A percentile compares a stretch with the other conserved stretches of the same genome.
Conservation (phyloP, 2,888 invertebrate genomes). For the Orchestes rusci region DNA sequence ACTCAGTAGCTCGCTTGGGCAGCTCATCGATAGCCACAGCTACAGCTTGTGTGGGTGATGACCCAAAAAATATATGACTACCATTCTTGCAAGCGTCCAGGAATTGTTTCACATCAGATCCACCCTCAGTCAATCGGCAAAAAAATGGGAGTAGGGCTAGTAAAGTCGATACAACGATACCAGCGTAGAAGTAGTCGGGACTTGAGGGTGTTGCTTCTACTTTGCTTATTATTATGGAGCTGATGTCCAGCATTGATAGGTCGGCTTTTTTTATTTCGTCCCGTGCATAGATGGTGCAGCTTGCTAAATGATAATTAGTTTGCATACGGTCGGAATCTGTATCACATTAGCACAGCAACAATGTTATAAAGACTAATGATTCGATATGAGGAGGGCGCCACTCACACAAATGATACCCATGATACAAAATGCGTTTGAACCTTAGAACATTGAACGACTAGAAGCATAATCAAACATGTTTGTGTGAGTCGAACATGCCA, state of each 20-base stretch:
- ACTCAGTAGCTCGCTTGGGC: conserved; percentile 29
- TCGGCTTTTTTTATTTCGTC: conserved; percentile 88
- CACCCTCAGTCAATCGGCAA: conserved; percentile 41
- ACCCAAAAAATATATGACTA: conserved; percentile 31
- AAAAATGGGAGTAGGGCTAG: conserved; percentile 57
- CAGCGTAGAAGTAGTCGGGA: conserved; percentile 71
- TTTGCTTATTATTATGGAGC: conserved; percentile 86
- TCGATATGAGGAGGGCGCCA: too few species aligned
- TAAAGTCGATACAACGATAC: conserved; percentile 53
- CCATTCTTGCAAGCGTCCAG: conserved; percentile 17
- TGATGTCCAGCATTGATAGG: conserved; percentile 89
- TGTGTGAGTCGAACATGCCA: too few species aligned
- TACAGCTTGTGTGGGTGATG: conserved; percentile 32
- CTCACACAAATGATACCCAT: too few species aligned
- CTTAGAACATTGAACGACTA: too few species aligned
- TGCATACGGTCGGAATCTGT: too few species aligned
- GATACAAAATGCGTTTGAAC: too few species aligned
- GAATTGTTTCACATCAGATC: conserved; percentile 13
- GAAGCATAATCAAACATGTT: too few species aligned
- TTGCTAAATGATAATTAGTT: conserved; percentile 64
- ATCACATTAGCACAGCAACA: too few species aligned
- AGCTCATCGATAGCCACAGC: conserved; percentile 35
- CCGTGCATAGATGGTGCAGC: conserved; percentile 92
- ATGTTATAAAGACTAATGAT: too few species aligned
- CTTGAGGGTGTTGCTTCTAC: conserved; percentile 78